Evolutionary conservation across 1,140 invertebrate species (phyloP).

Genomic region (Calosoma granatense): DNA sequence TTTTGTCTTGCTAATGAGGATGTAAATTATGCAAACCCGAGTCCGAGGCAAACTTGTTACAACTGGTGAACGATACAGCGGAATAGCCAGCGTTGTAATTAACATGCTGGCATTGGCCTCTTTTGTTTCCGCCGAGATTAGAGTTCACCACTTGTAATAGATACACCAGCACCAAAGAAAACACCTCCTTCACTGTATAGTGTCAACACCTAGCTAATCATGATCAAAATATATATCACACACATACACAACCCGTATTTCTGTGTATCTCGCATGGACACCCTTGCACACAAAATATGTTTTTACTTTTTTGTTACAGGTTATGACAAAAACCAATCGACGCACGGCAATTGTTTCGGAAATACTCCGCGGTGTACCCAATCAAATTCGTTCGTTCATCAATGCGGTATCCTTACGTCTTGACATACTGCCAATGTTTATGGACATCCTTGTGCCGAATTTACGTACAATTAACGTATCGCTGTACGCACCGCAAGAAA

Average conservation of each 20-base stretch:
- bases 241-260: no score
- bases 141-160: no score
- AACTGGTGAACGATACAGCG: no score
- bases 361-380: constrained; percentile 51
- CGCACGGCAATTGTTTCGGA: constrained; percentile 47
- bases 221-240: no score
- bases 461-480: constrained; percentile 67
- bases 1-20: constrained; percentile 45
- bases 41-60: constrained; percentile 21
- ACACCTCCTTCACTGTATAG: no score
- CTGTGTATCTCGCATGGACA: no score
- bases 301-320: constrained; percentile 43
- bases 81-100: constrained; percentile 17
- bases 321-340: constrained; percentile 41
- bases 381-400: constrained; percentile 47
- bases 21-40: constrained; percentile 39
- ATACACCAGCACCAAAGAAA: no score
- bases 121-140: constrained; percentile 4
- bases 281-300: no score
- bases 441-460: constrained; percentile 63
- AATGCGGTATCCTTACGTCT: constrained; percentile 44
- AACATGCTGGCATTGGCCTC: constrained; percentile 10
- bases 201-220: no score
- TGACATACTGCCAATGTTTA: constrained; percentile 65
- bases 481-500: constrained; percentile 68